Conservation (phyloP, 2,113 vertebrate genomes). For the Pycnonotus jocosus region DNA sequence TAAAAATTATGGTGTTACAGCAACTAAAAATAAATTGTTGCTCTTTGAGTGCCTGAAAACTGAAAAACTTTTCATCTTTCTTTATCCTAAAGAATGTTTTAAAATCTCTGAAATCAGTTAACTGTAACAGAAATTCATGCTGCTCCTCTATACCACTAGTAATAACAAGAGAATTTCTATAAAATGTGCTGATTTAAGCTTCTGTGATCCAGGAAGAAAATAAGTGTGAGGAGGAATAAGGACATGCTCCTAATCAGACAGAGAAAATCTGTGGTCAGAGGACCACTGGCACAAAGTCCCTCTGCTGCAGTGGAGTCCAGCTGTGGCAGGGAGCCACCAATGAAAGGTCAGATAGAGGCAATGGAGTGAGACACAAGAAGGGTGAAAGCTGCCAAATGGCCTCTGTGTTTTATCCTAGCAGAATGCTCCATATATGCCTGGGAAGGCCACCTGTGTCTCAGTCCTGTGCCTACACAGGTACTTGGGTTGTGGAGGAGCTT, state of each 20-base stretch:
- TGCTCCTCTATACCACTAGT: neutral
- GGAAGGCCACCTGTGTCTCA: neutral
- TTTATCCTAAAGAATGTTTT: neutral
- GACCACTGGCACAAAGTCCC: neutral
- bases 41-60: neutral
- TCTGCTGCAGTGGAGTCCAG: neutral
- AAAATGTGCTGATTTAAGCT: neutral
- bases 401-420: neutral
- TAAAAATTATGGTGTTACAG: neutral
- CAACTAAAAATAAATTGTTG: neutral
- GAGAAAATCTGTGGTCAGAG: neutral
- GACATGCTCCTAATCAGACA: neutral
- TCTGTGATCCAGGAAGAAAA: neutral
- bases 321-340: neutral
- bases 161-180: neutral
- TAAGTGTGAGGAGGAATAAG: neutral
- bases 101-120: neutral
- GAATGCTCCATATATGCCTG: neutral
- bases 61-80: neutral
- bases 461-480: neutral
- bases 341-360: neutral
- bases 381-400: neutral
- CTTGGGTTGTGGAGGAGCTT: accelerated
- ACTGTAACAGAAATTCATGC: neutral
- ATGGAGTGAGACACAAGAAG: neutral